phyloP scores from a whole-genome alignment of 2,113 vertebrate species.

The Sialia sialis region DNA sequence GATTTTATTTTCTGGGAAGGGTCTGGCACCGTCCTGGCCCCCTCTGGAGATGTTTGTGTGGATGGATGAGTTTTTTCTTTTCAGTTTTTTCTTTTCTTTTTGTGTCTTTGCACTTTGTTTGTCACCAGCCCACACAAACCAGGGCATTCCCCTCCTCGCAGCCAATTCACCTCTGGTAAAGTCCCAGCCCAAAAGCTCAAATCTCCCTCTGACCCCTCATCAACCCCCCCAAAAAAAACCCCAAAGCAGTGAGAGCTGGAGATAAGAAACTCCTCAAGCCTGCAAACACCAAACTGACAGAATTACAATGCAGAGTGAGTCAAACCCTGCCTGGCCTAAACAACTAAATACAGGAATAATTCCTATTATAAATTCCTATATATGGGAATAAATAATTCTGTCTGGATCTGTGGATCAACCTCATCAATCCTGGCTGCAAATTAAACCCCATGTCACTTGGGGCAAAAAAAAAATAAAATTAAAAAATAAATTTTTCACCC shows the following conservation, averaged over 20 bases:
- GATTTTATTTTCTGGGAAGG: not conserved
- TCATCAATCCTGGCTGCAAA: not conserved
- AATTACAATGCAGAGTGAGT: rapidly evolving
- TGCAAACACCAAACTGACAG: not conserved
- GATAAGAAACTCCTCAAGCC: rapidly evolving
- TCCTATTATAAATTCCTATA: too few species aligned
- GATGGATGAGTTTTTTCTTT: too few species aligned
- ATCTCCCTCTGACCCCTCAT: not conserved
- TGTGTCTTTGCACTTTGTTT: not conserved
- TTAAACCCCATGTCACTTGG: rapidly evolving
- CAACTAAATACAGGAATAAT: too few species aligned
- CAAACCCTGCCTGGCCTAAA: not conserved
- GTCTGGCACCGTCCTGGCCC: not conserved
- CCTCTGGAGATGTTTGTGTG: rapidly evolving
- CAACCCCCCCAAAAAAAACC: not conserved
- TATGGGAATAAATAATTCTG: not conserved
- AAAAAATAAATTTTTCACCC: not conserved
- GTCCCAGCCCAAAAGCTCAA: not conserved
- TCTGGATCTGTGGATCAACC: not conserved
- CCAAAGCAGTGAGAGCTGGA: rapidly evolving
- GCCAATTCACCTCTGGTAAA: not conserved
- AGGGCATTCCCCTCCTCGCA: not conserved
- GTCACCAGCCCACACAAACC: not conserved
- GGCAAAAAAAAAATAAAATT: rapidly evolving
- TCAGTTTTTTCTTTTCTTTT: too few species aligned